phyloP scores from a whole-genome alignment of 2,797 vertebrate species.

The Myotis planiceps region DNA sequence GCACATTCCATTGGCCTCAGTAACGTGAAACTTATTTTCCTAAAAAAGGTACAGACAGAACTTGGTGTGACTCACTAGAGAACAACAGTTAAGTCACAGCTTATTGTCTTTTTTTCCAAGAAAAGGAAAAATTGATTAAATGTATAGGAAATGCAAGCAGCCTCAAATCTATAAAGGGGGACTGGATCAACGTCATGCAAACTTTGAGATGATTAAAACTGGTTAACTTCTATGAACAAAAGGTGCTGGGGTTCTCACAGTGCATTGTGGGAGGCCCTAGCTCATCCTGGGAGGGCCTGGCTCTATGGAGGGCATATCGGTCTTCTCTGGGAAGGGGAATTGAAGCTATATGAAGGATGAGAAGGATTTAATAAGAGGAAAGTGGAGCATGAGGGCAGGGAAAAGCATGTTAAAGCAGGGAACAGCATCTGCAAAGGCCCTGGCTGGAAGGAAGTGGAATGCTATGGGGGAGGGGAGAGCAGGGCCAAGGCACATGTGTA shows the following conservation, averaged over 20 bases:
- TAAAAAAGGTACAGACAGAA: slow-evolving; percentile 71
- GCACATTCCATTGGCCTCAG: slow-evolving; percentile 59
- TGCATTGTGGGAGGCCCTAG: neutral
- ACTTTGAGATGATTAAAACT: neutral
- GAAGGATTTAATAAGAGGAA: neutral
- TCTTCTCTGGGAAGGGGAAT: neutral
- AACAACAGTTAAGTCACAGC: slow-evolving; percentile 75
- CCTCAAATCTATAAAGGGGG: neutral
- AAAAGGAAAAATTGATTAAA: slow-evolving; percentile 35
- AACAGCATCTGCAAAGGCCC: neutral
- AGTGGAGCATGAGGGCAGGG: neutral
- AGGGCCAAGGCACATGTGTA: neutral
- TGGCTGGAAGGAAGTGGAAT: neutral
- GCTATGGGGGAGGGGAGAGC: too few relatives aligned
- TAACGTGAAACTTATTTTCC: slow-evolving; percentile 69
- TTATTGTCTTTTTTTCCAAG: slow-evolving; percentile 65
- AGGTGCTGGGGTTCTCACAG: neutral
- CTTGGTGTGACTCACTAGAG: slow-evolving; percentile 72
- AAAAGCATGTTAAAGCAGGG: neutral
- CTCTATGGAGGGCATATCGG: neutral
- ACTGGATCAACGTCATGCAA: neutral
- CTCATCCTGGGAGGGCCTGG: neutral
- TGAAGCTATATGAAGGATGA: neutral
- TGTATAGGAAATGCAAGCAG: neutral
- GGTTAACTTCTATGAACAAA: neutral